Base-by-base conservation (phyloP, 1,140 invertebrate species). In the Hyposmocoma kahamanoa region DNA sequence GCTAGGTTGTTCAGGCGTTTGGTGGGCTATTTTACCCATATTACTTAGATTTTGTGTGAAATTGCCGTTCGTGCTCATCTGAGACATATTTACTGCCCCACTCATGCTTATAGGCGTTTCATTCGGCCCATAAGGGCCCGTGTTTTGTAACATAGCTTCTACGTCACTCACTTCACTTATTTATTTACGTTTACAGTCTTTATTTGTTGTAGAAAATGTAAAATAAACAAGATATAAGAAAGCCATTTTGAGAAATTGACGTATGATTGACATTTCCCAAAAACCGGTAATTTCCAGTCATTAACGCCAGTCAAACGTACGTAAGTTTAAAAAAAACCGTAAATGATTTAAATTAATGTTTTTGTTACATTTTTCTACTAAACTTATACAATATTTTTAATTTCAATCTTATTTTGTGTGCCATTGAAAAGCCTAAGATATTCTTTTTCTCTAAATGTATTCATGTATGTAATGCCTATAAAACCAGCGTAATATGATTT, bases 111-210 rank as follows among this genome's bases (percentile, higher is more conserved):
- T 44, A 17, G 75, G 67, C n/a, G 63, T 50, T 18, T 82, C 80
- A 32, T 67, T 77, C 17, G 67, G 58, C 45, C 72, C 78, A 54
- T 69, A 84, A 42, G 65, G 65, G 44, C 76, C 75, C 26, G 60
- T 81, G 44, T 84, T 84, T 56, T 84, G 76, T 63, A 84, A 75
- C 80, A 84, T 84, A 46, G 56, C 77, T 57, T 46, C 39, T 47
- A 53, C 50, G 47, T 41, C 47, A 69, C 57, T 51, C 47, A 59
- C 48, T 44, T 53, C 54, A 44, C 18, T 34, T 20, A 42, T 47
- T 47, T 56, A 55, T 55, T 59, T 43, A 5, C 52, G 44, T 47
- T 58, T 56, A 56, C 48, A 55, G 42, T 56, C 49, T 48, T 60
- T 63, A 61, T 56, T 59, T 55, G 30, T n/a, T 17, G 3, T 17